A percentile compares a stretch with the other conserved stretches of the same genome.
Evolutionary conservation across 2,797 vertebrate species (phyloP).

Genomic region (Syndactyla subalaris): DNA sequence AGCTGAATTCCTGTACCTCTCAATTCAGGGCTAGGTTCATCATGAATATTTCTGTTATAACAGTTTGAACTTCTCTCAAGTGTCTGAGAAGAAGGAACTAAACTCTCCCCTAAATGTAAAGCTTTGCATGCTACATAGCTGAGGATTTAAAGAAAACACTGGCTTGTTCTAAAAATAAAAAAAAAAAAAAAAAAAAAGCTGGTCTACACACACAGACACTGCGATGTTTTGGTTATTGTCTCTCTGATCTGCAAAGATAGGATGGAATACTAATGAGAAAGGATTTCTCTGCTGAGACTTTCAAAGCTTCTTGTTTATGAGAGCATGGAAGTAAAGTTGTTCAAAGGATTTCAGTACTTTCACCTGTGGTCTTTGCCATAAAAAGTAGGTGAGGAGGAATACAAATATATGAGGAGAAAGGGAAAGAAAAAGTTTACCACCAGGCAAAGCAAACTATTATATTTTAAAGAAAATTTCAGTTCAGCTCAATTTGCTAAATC

Average conservation of each 20-base stretch:
- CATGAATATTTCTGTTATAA: not conserved
- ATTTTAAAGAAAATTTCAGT: not conserved
- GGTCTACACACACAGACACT: not conserved
- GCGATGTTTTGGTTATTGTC: not conserved
- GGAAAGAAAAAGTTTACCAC: not conserved
- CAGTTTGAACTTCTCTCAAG: not conserved
- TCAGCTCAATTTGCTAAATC: not conserved
- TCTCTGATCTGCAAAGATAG: conserved; percentile 10
- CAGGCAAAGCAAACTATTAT: not conserved
- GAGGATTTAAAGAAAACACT: not conserved
- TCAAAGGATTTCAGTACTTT: conserved; percentile 9
- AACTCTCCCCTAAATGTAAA: not conserved
- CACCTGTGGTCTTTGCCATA: not conserved
- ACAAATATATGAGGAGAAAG: not conserved
- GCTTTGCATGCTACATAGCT: not conserved
- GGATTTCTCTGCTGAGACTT: not conserved
- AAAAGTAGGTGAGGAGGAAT: not conserved
- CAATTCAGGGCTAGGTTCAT: not conserved
- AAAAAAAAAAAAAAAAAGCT: not conserved
- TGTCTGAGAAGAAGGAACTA: not conserved
- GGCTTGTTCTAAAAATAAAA: not conserved
- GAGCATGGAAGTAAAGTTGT: not conserved
- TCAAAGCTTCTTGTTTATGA: conserved; percentile 11
- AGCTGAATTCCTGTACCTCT: not conserved
- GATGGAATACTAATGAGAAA: conserved; percentile 5